Evolutionary conservation across 2,797 vertebrate genomes (phyloP), one percentile per base, ranked within the genome.

Genomic region (Spondyliosoma cantharus): DNA sequence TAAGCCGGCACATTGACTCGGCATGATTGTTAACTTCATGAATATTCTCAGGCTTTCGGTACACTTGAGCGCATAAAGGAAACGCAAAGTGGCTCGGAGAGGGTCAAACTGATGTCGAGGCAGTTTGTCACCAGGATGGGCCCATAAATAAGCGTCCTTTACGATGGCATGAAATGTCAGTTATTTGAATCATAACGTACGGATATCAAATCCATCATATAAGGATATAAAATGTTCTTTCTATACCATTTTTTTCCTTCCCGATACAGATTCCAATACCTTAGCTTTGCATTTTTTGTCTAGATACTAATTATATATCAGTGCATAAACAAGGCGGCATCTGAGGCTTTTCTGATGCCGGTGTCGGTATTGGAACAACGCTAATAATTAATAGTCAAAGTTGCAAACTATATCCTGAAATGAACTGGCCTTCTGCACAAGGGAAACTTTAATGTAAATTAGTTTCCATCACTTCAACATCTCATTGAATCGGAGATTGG

Each of bases 1-100:
- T 79, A 67, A 81, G 74, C 32, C 27, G 65, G 59, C 74, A 52
- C 74, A 83, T 76, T 84, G 80, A 87, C 81, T 90, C n/a, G 14
- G 69, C 60, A 16, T 74, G 76, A 88, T 70, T 52, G 71, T 63
- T 80, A 80, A 32, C 71, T 56, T 77, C 73, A 74, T 89, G 60
- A 90, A 91, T 92, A 91, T 89, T 89, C 69, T 37, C 37, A 11
- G 37, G 37, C 37, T 11, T 37, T 37, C 5, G 49, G 64, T 9
- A 71, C 78, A 84, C 79, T 62, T 22, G 48, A 71, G 65, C 72
- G 42, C 58, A 61, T 60, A 67, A 78, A 74, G 59, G 59, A 60
- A 80, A 71, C 56, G 9, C 59, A 73, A 32, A 77, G 53, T 48
- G 56, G 66, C 42, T 68, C 46, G 25, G 74, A 49, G 60, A 43